phyloP scores from a whole-genome alignment of 2,113 vertebrate species.

The Podocnemis expansa region DNA sequence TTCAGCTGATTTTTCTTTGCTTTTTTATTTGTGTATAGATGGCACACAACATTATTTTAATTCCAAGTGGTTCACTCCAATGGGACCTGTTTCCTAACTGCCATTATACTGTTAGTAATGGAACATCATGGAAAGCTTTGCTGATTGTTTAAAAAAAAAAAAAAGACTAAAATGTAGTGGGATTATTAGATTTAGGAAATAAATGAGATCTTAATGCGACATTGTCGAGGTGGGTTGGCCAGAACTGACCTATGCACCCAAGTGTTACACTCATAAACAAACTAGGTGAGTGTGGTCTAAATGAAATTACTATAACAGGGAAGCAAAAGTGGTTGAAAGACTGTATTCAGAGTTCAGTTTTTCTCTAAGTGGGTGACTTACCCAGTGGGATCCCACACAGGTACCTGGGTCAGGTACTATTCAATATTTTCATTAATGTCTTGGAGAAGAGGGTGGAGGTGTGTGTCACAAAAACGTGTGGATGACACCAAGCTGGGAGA shows the following conservation, averaged over 20 bases:
- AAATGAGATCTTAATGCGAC: accelerated
- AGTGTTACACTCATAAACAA: not conserved
- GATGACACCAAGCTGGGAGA: not conserved
- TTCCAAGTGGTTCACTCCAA: not conserved
- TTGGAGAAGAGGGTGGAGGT: not conserved
- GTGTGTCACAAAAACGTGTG: not conserved
- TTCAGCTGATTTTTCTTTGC: not conserved
- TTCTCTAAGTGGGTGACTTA: not conserved
- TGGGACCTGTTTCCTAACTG: not conserved
- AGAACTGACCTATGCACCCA: not conserved
- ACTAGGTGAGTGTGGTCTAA: not conserved
- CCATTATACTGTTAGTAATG: not conserved
- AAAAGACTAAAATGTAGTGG: not conserved
- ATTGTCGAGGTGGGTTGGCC: not conserved
- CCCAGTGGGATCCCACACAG: not conserved
- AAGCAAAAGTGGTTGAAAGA: not conserved
- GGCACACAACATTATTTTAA: not conserved
- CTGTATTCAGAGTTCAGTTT: not conserved
- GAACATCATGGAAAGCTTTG: not conserved
- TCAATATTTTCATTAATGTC: not conserved
- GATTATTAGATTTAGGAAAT: not conserved
- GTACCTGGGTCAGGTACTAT: not conserved
- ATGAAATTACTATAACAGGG: not conserved
- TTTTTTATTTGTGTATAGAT: constrained; percentile 5
- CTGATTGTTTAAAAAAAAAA: not conserved